Conservation (phyloP, 2,888 invertebrate genomes). For the Diabrotica balteata region DNA sequence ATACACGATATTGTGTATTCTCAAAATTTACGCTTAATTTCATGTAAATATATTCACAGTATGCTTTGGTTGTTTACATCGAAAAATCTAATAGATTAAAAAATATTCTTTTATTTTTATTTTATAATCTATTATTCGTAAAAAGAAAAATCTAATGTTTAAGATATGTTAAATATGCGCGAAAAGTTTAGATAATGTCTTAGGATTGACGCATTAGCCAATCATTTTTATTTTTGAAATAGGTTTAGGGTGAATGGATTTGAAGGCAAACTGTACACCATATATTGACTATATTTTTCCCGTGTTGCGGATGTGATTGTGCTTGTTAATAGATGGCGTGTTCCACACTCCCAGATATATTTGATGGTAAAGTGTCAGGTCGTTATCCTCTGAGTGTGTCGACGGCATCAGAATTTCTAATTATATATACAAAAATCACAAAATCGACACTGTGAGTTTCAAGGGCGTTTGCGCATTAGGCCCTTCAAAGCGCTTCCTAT, state of each 20-base stretch:
- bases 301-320: constrained; percentile 53
- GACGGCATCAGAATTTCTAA: constrained; percentile 35
- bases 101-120: neutral
- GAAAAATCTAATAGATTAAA: constrained; percentile 2
- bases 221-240: no score
- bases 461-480: constrained; percentile 48
- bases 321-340: constrained; percentile 43
- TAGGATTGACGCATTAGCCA: no score
- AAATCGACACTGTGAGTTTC: constrained; percentile 40
- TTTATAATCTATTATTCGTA: no score
- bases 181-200: no score
- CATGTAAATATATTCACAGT: no score
- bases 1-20: no score
- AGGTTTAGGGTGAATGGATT: neutral
- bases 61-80: neutral
- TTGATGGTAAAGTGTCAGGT: constrained; percentile 57
- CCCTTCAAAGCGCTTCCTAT: constrained; percentile 45
- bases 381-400: constrained; percentile 55
- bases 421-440: constrained; percentile 54
- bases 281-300: constrained; percentile 48
- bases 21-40: no score
- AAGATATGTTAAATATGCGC: no score
- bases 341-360: constrained; percentile 37
- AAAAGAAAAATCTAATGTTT: no score
- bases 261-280: constrained; percentile 19